Evolutionary conservation across 2,888 invertebrate species (phyloP), one percentile per base, ranked within the genome.

Genomic region (Actias luna): DNA sequence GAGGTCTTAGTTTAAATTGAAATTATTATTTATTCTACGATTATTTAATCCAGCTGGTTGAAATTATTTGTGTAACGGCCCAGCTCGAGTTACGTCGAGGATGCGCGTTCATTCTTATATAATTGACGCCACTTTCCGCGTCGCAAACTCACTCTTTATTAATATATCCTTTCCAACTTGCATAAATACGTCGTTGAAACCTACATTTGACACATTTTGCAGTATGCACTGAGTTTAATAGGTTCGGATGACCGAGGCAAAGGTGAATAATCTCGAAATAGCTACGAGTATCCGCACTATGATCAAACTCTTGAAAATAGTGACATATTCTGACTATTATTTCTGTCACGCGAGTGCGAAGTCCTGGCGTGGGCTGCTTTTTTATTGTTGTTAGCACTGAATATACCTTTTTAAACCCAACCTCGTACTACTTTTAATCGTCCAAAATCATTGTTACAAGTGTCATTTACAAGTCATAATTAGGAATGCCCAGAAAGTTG

Each of bases 71-170:
- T 50, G 25, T 35, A 18, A 60, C 36, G 22, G 5, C 25, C 12
- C 57, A 64, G 62, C 63, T 73, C 67, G 62, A 59, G 67, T 73
- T 71, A 69, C 68, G 63, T 60, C 58, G 62, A 65, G 55, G 55
- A 55, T 59, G 46, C 14, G 33, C 8, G 59, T 59, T 36, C 55
- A 61, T 64, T 64, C 61, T 50, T 31, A 52, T 36, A 58, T 59
- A 64, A 61, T 64, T 64, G 50, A 50, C 52, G 52, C 52, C 50
- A 50, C 58, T 64, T 61, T 61, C 52, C 31, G 35, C 39, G 36
- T 52, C 35, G 16, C 5, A 16, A n/a, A 29, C 22, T 14, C 16
- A 55, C 29, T 29, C 29, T 55, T 55, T 55, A 55, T 55, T 55
- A 55, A 55, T 29, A 55, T 55, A 55, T 55, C 55, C 55, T 55